phyloP scores from a whole-genome alignment of 1,140 invertebrate species.

The Matsumurasca onukii region DNA sequence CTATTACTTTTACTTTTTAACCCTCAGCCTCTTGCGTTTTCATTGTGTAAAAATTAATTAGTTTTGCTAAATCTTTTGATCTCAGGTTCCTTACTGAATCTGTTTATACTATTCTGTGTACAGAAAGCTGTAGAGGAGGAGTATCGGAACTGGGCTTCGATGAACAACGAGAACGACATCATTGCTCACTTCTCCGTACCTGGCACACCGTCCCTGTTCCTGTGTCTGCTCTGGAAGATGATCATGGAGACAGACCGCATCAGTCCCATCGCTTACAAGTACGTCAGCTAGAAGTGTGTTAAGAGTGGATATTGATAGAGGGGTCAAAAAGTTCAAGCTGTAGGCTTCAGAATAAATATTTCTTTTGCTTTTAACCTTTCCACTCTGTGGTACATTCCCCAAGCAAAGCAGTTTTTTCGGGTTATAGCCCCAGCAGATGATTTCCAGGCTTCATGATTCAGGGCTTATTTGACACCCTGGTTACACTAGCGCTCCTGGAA shows the following conservation, averaged over 20 bases:
- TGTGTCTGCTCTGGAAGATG: constrained; percentile 94
- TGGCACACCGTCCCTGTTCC: constrained; percentile 83
- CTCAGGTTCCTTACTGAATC: neutral
- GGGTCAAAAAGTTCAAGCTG: no score
- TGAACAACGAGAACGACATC: constrained; percentile 96
- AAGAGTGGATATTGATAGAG: no score
- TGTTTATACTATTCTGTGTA: constrained; percentile 32
- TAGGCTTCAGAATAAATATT: no score
- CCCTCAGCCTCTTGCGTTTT: neutral
- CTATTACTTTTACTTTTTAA: constrained; percentile 1
- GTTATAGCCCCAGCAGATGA: no score
- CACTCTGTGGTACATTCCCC: no score
- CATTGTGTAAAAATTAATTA: neutral
- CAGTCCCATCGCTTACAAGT: constrained; percentile 92
- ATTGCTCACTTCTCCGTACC: constrained; percentile 93
- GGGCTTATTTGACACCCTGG: no score
- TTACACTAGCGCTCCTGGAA: no score
- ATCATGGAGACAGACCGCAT: constrained; percentile 92
- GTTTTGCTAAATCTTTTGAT: neutral
- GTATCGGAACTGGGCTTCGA: constrained; percentile 93
- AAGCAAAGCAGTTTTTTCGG: no score
- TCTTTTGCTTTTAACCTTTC: no score
- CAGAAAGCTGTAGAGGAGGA: constrained; percentile 90
- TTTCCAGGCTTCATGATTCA: no score
- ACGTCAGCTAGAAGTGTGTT: no score